Conservation (phyloP, 1,140 invertebrate species). For the Procambarus virginalis region DNA sequence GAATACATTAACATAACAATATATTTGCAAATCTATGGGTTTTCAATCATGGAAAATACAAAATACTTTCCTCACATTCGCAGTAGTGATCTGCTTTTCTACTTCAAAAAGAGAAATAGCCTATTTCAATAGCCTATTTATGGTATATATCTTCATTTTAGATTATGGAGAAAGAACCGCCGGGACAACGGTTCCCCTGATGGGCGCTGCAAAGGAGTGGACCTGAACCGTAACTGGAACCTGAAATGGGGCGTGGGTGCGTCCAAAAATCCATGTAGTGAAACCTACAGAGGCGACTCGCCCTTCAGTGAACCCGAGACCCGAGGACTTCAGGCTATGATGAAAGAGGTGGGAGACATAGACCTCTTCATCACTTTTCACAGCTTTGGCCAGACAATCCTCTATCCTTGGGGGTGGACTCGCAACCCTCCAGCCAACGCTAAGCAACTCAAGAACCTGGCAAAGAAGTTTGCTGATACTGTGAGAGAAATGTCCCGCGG, state of each 20-base stretch:
- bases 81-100: no score
- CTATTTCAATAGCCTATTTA: no score
- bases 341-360: slow-evolving; percentile 72
- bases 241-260: slow-evolving; percentile 73
- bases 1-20: no score
- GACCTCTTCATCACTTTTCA: slow-evolving; percentile 89
- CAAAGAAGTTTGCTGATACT: slow-evolving; percentile 53
- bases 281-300: slow-evolving; percentile 75
- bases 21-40: no score
- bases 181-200: slow-evolving; percentile 1
- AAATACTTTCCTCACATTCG: no score
- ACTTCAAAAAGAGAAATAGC: no score
- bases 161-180: slow-evolving; percentile 72
- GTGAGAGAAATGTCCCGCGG: slow-evolving; percentile 47
- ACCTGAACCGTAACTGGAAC: slow-evolving; percentile 72
- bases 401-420: slow-evolving; percentile 90
- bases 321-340: slow-evolving; percentile 70
- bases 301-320: slow-evolving; percentile 75
- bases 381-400: slow-evolving; percentile 90
- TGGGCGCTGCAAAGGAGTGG: slow-evolving; percentile 70
- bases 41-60: no score
- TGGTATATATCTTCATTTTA: slow-evolving; percentile 13
- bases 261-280: slow-evolving; percentile 83
- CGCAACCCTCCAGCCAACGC: slow-evolving; percentile 49
- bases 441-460: slow-evolving; percentile 41